phyloP scores from a whole-genome alignment of 2,113 vertebrate genomes.

The Sapayoa aenigma region DNA sequence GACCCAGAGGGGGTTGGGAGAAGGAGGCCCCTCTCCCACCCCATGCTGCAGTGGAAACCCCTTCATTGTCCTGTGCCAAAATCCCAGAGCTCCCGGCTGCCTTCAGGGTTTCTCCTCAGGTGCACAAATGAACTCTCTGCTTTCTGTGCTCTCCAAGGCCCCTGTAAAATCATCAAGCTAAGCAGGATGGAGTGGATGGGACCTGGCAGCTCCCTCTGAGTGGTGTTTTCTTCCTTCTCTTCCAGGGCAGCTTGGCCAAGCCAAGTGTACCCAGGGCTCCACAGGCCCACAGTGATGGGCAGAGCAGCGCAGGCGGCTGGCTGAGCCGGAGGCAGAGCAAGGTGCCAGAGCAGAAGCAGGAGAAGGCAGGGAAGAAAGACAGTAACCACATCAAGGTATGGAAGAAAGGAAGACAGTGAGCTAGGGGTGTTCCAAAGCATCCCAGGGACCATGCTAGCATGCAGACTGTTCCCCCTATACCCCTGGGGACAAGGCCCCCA shows the following conservation, averaged over 20 bases:
- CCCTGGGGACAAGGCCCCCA: neutral
- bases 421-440: neutral
- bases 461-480: neutral
- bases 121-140: neutral
- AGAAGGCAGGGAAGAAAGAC: conserved; percentile 23
- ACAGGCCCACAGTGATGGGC: neutral
- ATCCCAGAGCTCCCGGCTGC: neutral
- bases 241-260: conserved; percentile 68
- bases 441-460: neutral
- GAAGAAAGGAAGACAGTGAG: neutral
- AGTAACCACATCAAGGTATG: conserved; percentile 32
- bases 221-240: neutral
- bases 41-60: neutral
- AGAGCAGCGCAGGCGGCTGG: neutral
- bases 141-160: too few relatives aligned
- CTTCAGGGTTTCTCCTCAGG: neutral
- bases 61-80: neutral
- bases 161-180: neutral
- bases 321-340: neutral
- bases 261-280: neutral
- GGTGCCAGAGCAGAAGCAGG: neutral
- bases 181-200: neutral
- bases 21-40: neutral
- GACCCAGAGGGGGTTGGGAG: neutral
- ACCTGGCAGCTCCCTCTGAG: neutral